These are phyloP conservation scores for Blastobasis lacticolella DNA, from an alignment of 2,888 invertebrate species.

Conservation along the genomic window DNA sequence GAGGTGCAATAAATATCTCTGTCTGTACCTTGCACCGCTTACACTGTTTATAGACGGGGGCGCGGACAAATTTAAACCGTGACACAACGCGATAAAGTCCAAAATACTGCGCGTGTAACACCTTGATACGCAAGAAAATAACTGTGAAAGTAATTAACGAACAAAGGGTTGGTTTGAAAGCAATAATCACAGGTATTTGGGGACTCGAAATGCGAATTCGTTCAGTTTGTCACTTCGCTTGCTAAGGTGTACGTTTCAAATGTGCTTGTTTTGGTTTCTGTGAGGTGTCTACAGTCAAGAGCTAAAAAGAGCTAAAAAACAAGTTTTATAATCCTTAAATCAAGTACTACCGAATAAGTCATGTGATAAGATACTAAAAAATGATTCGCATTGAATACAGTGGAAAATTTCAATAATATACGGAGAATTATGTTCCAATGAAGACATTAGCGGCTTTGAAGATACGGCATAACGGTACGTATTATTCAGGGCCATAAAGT, in stretches of 20 bases:
- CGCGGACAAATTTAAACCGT: constrained; percentile 20
- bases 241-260: constrained; percentile 28
- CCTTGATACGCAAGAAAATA: constrained; percentile 13
- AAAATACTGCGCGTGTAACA: constrained; percentile 2
- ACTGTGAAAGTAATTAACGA: constrained; percentile 55
- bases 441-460: too few species aligned
- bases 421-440: too few species aligned
- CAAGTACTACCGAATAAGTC: too few species aligned
- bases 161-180: constrained; percentile 49
- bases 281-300: constrained; percentile 3
- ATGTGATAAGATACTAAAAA: too few species aligned
- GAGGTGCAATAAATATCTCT: constrained; percentile 62
- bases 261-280: constrained; percentile 10
- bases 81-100: constrained; percentile 12
- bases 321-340: too few species aligned
- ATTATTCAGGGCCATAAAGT: too few species aligned
- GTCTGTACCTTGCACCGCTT: constrained; percentile 28
- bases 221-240: constrained; percentile 42
- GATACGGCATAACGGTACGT: too few species aligned
- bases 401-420: too few species aligned
- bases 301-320: too few species aligned
- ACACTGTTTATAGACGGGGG: too few species aligned
- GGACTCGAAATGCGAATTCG: constrained; percentile 31
- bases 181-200: constrained; percentile 58
- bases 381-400: too few species aligned